Percentiles rank a stretch among this genome's conserved stretches.
phyloP scores from a whole-genome alignment of 2,888 invertebrate species.

The Heliconius erato region DNA sequence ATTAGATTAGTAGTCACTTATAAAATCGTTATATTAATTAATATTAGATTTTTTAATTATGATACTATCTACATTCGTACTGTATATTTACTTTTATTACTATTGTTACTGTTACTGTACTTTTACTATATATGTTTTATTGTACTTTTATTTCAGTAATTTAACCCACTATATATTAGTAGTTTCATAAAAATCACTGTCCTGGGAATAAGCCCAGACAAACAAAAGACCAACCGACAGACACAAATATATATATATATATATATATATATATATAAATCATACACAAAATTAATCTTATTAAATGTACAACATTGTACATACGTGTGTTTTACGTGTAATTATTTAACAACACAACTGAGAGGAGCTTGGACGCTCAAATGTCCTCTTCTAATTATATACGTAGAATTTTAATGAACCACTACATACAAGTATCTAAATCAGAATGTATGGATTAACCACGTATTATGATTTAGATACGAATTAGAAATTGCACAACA shows the following conservation, averaged over 20 bases:
- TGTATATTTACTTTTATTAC: neutral
- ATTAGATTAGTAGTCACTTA: too few species aligned
- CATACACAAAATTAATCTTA: neutral
- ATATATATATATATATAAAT: neutral
- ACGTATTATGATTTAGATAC: neutral
- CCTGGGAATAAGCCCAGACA: too few species aligned
- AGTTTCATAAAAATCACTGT: too few species aligned
- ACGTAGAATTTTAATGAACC: constrained; percentile 37
- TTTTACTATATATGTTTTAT: too few species aligned
- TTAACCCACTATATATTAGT: too few species aligned
- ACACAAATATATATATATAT: neutral
- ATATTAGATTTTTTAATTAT: neutral
- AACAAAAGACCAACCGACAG: too few species aligned
- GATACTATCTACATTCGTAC: neutral
- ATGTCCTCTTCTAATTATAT: constrained; percentile 35
- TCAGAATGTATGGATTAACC: neutral
- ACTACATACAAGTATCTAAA: neutral
- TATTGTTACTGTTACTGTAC: too few species aligned
- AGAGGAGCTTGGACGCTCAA: constrained; percentile 3
- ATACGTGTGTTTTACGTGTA: neutral
- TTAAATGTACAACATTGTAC: neutral
- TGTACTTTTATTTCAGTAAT: neutral
- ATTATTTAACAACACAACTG: constrained; percentile 1
- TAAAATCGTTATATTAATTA: neutral
- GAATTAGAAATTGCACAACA: neutral